Base-by-base conservation (phyloP, 2,113 vertebrate genomes). In the Zonotrichia leucophrys region DNA sequence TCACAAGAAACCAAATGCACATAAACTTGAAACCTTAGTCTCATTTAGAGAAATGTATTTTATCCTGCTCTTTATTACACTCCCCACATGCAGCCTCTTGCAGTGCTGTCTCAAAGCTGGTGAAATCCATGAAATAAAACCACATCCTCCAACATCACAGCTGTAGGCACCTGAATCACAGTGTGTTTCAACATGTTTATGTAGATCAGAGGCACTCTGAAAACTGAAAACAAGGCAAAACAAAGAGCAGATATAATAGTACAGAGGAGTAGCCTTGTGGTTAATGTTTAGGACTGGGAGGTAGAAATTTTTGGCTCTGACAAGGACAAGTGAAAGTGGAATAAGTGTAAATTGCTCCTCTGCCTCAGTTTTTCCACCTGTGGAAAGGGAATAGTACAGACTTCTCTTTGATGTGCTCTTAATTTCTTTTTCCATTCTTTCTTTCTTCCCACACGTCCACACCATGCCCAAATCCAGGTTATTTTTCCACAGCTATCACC, bases 161-260 rank as follows among this genome's bases (percentile, higher is more conserved):
- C 97, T 98, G 93, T 98, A 97, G 52, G 98, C 97, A 12, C 97
- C 97, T n/a, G 97, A 98, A 95, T 98, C 98, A 41, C 96, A 94
- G 79, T 98, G 98, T 56, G 98, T 98, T 92, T 98, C 98, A 64
- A 98, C 97, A 95, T 97, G 98, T 89, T 98, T 98, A 58, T 98
- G 96, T 58, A 98, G 96, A 96, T 98, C 98, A 13, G 94, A 97
- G 78, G 96, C 70, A 4, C 98, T 98, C 95, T 98, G 98, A 91
- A 98, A 98, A 70, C 98, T 98, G 85, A 67, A 75, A 81, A 91
- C 89, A 92, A 74, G 80, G 91, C 31, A 30, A 96, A 96, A 96
- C 91, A 87, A 95, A 93, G 94, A 91, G 53, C 81, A 97, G 90
- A 83, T 87, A 76, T 44, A 95, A 95, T 86, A 89, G 90, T 3